Evolutionary conservation across 2,888 invertebrate genomes (phyloP).

Genomic region (Quadriops clusia): DNA sequence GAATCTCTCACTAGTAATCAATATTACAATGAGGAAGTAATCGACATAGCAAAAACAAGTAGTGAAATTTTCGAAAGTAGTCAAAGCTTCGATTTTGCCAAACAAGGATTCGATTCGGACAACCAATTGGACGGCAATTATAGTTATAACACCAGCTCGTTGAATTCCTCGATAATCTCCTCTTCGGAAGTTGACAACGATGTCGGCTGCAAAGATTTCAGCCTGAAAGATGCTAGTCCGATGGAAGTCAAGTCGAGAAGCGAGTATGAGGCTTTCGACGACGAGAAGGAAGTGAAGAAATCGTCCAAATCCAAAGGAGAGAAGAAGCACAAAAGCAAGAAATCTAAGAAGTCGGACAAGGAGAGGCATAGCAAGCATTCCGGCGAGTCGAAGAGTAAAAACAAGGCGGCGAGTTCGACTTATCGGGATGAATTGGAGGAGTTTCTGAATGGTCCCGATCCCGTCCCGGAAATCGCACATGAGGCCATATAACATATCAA

Average conservation of each 20-base stretch:
- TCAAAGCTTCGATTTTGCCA: too few species aligned
- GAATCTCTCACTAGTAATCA: too few species aligned
- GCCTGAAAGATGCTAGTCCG: too few species aligned
- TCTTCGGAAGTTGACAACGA: too few species aligned
- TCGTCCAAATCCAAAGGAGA: slow-evolving; percentile 27
- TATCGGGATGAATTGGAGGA: slow-evolving; percentile 47
- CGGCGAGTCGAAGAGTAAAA: slow-evolving; percentile 37
- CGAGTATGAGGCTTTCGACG: too few species aligned
- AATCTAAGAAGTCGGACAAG: slow-evolving; percentile 45
- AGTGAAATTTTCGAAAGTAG: too few species aligned
- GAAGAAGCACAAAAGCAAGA: slow-evolving; percentile 36
- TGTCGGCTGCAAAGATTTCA: too few species aligned
- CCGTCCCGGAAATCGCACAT: slow-evolving; percentile 45
- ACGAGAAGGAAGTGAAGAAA: slow-evolving; percentile 14
- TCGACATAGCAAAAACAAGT: too few species aligned
- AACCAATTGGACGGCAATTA: slow-evolving; percentile 1
- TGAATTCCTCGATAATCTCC: too few species aligned
- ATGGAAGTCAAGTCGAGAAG: too few species aligned
- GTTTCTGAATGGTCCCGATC: slow-evolving; percentile 45
- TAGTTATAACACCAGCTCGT: background rate
- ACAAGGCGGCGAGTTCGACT: slow-evolving; percentile 35
- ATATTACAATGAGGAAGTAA: too few species aligned
- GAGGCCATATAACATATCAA: slow-evolving; percentile 45
- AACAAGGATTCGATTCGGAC: too few species aligned
- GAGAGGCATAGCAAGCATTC: slow-evolving; percentile 32